These are phyloP conservation scores for Balanococcus diminutus DNA, from an alignment of 2,888 invertebrate species.

Conservation along the genomic window DNA sequence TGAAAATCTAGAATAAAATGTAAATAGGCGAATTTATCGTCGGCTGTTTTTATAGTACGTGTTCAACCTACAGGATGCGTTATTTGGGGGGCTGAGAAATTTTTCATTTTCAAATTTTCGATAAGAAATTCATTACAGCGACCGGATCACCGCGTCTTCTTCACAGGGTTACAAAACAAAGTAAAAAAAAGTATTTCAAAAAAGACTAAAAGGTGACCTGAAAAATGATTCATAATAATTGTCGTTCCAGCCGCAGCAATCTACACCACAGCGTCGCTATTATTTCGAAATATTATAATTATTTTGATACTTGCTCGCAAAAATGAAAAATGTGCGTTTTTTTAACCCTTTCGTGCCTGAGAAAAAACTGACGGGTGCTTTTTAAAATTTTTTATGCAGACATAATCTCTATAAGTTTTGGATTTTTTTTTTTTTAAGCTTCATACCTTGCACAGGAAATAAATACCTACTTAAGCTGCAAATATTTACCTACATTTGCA, in stretches of 20 bases:
- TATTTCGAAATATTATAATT: background rate
- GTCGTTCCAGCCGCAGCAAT: background rate
- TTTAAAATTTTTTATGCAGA: no score
- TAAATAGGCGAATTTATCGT: background rate
- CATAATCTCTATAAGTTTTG: no score
- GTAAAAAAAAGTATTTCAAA: background rate
- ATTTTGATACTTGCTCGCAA: background rate
- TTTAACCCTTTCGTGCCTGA: no score
- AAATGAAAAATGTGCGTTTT: background rate
- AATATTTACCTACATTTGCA: no score
- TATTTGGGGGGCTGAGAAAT: background rate
- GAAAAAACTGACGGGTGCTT: no score
- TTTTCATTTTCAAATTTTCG: background rate
- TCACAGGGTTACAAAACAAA: background rate
- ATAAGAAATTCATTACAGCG: background rate
- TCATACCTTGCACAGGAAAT: no score
- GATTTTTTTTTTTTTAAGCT: no score
- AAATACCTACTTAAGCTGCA: no score
- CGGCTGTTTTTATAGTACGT: no score
- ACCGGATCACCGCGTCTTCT: background rate
- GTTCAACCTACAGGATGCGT: no score
- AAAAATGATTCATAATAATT: background rate
- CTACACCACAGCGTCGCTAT: background rate
- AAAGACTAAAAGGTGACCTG: background rate
- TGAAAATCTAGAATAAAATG: background rate